phyloP scores from a whole-genome alignment of 2,113 vertebrate species.

The Mustela lutreola region DNA sequence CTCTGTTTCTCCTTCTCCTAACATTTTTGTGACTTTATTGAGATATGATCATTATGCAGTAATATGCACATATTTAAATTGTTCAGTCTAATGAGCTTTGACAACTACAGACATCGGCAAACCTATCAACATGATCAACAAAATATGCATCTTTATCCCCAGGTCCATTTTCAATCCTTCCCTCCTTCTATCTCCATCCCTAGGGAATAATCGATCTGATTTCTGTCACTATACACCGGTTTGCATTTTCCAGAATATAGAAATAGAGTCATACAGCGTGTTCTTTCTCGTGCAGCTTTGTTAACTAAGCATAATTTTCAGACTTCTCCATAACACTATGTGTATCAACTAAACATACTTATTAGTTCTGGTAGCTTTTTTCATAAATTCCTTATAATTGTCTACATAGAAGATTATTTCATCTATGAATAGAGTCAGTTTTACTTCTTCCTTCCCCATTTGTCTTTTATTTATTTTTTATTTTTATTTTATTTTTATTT shows the following conservation, averaged over 20 bases:
- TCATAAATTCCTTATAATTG: neutral
- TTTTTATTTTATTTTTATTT: conserved; percentile 17
- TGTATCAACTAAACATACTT: neutral
- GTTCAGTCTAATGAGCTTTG: neutral
- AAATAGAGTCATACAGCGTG: neutral
- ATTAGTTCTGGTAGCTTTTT: neutral
- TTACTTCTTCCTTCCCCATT: neutral
- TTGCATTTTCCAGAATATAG: conserved; percentile 24
- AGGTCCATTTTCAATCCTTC: neutral
- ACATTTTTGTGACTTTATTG: neutral
- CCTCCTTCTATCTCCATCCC: neutral
- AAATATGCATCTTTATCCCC: neutral
- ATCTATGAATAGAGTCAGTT: neutral
- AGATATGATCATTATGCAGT: neutral
- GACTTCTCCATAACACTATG: neutral
- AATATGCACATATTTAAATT: neutral
- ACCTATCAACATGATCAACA: neutral
- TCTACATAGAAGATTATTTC: neutral
- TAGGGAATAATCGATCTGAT: neutral
- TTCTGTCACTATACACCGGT: neutral
- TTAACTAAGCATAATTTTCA: neutral
- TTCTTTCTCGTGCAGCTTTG: neutral
- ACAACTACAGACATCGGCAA: neutral
- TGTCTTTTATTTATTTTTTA: neutral
- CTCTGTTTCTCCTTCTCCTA: neutral